phyloP scores from a whole-genome alignment of 2,797 vertebrate species.

The Syngnathus acus region DNA sequence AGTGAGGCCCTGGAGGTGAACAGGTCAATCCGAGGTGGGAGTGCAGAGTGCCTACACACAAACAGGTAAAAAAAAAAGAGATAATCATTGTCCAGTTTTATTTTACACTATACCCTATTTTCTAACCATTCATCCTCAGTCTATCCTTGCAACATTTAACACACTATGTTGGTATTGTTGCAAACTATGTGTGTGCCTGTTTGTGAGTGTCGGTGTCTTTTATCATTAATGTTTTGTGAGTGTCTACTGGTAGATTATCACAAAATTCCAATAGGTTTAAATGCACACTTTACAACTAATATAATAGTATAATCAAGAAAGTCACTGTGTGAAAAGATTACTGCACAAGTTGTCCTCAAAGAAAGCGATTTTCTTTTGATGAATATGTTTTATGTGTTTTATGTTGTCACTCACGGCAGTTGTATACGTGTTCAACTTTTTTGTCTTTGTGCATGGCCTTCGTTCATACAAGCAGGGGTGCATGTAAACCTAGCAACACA shows the following conservation, averaged over 20 bases:
- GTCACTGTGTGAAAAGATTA: conserved; percentile 23
- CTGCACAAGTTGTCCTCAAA: conserved; percentile 30
- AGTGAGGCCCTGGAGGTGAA: conserved; percentile 98
- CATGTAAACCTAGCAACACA: conserved; percentile 84
- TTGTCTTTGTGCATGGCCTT: conserved; percentile 45
- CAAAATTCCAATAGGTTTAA: background rate
- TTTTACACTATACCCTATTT: conserved; percentile 24
- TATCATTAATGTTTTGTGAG: conserved; percentile 10
- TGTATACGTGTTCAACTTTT: conserved; percentile 30
- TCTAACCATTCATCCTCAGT: conserved; percentile 34
- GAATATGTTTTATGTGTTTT: conserved; percentile 22
- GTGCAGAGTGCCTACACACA: conserved; percentile 98
- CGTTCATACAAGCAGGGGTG: conserved; percentile 66
- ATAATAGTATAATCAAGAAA: conserved; percentile 13
- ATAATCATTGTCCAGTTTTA: conserved; percentile 14
- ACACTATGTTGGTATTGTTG: conserved; percentile 15
- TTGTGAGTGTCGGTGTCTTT: conserved; percentile 1
- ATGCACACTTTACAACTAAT: background rate
- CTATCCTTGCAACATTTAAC: conserved; percentile 50
- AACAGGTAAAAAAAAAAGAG: conserved; percentile 82
- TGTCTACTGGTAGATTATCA: background rate
- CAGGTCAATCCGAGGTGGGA: conserved; percentile 96
- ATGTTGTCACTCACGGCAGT: conserved; percentile 41
- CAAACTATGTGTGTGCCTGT: background rate
- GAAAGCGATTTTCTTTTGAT: conserved; percentile 31